Conservation (phyloP, 1,140 invertebrate species). For the Melitaea cinxia region DNA sequence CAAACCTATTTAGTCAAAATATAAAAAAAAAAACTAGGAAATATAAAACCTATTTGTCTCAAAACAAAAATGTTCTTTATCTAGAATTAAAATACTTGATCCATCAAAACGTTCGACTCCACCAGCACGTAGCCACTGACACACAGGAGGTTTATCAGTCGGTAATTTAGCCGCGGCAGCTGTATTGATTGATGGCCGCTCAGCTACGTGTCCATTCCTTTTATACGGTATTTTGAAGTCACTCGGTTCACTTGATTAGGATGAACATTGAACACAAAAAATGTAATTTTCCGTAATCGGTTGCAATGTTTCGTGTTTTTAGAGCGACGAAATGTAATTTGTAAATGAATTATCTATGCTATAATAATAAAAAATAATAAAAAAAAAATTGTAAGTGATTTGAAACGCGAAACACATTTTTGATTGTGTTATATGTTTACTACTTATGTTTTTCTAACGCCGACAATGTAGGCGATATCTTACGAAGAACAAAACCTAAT, state of each 20-base stretch:
- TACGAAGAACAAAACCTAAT: no score
- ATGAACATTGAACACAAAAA: not conserved
- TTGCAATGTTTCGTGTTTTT: not conserved
- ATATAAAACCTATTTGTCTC: not conserved
- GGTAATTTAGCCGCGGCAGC: constrained; percentile 1
- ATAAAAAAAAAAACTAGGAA: no score
- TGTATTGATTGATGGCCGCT: constrained; percentile 7
- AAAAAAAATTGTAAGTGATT: no score
- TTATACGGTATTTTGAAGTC: not conserved
- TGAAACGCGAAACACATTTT: no score
- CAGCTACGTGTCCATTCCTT: not conserved
- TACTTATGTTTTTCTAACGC: no score
- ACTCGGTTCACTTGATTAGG: not conserved
- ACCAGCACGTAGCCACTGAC: constrained; percentile 1
- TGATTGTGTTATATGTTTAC: no score
- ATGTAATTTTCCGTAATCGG: not conserved
- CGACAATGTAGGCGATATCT: no score
- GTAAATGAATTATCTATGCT: not conserved
- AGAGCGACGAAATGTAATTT: not conserved
- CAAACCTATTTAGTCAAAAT: no score
- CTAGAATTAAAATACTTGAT: not conserved
- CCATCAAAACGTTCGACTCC: not conserved
- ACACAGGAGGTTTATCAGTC: constrained; percentile 3
- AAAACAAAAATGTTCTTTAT: not conserved
- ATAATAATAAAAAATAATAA: no score